Percentiles rank a stretch among this genome's conserved stretches.
Conservation (phyloP, 2,888 invertebrate genomes). For the Lobophora halterata region DNA sequence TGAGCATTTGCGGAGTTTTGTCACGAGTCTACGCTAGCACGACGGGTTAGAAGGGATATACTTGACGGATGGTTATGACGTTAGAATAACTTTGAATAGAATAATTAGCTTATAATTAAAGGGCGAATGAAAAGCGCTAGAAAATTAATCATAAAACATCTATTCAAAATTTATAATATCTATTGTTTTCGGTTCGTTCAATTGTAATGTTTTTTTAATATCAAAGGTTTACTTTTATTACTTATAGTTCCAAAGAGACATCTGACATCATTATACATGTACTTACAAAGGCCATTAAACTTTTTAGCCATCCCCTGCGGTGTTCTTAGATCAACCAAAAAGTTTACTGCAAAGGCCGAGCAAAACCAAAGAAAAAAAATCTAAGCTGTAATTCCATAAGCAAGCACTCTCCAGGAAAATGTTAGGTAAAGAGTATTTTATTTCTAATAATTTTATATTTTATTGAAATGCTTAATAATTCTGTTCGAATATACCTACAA, state of each 20-base stretch:
- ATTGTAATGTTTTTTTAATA: constrained; percentile 45
- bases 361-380: constrained; percentile 1
- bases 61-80: constrained; percentile 74
- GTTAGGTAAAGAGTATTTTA: no score
- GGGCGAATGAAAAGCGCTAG: constrained; percentile 51
- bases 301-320: constrained; percentile 7
- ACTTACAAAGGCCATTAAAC: constrained; percentile 3
- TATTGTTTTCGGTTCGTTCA: constrained; percentile 52
- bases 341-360: constrained; percentile 9
- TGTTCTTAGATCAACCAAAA: constrained; percentile 7
- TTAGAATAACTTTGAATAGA: constrained; percentile 77
- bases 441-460: no score
- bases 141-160: constrained; percentile 55
- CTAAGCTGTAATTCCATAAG: no score
- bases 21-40: constrained; percentile 67
- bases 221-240: constrained; percentile 15
- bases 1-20: constrained; percentile 70
- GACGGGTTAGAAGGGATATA: constrained; percentile 66
- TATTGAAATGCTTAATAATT: no score
- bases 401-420: no score
- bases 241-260: neutral
- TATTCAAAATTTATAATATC: no score
- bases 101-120: constrained; percentile 73
- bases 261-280: constrained; percentile 1
- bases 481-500: no score